phyloP scores from a whole-genome alignment of 2,113 vertebrate genomes.

The Chaenogobius annularis region DNA sequence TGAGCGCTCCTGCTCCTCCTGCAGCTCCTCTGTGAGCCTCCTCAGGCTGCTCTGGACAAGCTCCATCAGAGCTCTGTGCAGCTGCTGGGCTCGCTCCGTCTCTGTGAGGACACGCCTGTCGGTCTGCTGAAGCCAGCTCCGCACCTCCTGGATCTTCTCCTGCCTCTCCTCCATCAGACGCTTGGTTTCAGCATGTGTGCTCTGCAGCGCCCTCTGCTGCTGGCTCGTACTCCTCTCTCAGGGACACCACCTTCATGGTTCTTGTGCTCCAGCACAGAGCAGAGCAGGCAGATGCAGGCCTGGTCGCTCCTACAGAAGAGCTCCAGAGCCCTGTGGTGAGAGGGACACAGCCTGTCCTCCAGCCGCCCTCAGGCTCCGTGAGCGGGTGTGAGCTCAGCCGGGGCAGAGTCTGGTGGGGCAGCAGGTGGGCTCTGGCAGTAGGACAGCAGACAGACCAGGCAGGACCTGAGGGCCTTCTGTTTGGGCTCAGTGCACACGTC shows the following conservation, averaged over 20 bases:
- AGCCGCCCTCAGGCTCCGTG: neutral
- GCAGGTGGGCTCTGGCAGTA: constrained; percentile 4
- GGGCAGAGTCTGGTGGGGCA: neutral
- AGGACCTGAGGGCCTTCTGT: constrained; percentile 11
- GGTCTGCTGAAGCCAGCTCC: neutral
- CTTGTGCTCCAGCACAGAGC: constrained; percentile 1
- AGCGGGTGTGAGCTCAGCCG: neutral
- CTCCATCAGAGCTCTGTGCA: neutral
- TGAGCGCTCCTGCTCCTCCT: neutral
- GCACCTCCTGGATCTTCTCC: constrained; percentile 1
- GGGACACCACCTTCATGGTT: neutral
- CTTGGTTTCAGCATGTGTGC: neutral
- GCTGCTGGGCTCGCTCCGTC: neutral
- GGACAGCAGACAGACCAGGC: constrained; percentile 6
- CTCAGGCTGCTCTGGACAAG: neutral
- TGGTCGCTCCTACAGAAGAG: constrained; percentile 9
- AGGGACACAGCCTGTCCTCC: neutral
- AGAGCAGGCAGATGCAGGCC: neutral
- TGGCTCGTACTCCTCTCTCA: neutral
- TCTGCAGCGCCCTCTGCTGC: neutral
- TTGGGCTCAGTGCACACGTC: constrained; percentile 7
- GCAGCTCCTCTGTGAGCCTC: neutral
- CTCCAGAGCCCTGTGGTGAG: constrained; percentile 6
- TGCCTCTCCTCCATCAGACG: neutral
- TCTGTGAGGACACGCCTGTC: neutral